A percentile compares a stretch with the other conserved stretches of the same genome.
Evolutionary conservation across 2,888 invertebrate species (phyloP).

Genomic region (Drosophila eohydei): DNA sequence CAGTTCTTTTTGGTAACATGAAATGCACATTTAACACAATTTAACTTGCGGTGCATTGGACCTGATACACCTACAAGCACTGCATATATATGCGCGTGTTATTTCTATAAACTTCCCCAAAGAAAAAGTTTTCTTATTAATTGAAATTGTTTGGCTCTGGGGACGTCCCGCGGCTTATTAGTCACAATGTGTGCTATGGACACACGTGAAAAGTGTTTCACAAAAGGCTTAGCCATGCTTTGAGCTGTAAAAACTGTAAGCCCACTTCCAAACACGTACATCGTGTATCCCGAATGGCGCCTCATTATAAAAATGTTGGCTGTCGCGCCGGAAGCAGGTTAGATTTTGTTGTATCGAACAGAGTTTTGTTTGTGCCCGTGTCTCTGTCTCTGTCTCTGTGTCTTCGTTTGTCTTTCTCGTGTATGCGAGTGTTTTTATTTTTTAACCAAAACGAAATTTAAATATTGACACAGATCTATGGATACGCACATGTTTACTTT

Average conservation of each 20-base stretch:
- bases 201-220: slow-evolving; percentile 63
- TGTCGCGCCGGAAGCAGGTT: slow-evolving; percentile 67
- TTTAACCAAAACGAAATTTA: slow-evolving; percentile 54
- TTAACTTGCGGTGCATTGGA: slow-evolving; percentile 21
- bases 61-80: slow-evolving; percentile 1
- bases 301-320: slow-evolving; percentile 48
- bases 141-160: slow-evolving; percentile 67
- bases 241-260: slow-evolving; percentile 3
- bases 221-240: slow-evolving; percentile 37
- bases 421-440: slow-evolving; percentile 24
- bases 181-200: slow-evolving; percentile 77
- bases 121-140: slow-evolving; percentile 62
- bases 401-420: slow-evolving; percentile 42
- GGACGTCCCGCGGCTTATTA: slow-evolving; percentile 83
- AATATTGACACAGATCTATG: slow-evolving; percentile 68
- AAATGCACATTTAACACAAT: slow-evolving; percentile 67
- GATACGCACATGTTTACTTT: slow-evolving; percentile 55
- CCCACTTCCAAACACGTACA: slow-evolving; percentile 4
- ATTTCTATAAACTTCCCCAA: slow-evolving; percentile 5
- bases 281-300: slow-evolving; percentile 43
- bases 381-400: slow-evolving; percentile 47
- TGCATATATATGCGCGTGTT: slow-evolving; percentile 17
- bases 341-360: slow-evolving; percentile 50
- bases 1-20: slow-evolving; percentile 51
- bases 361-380: slow-evolving; percentile 44